Evolutionary conservation across 64 coral and sea anemone species (phyloP), one percentile per base, ranked within the genome.

Genomic region (Montipora cactus): DNA sequence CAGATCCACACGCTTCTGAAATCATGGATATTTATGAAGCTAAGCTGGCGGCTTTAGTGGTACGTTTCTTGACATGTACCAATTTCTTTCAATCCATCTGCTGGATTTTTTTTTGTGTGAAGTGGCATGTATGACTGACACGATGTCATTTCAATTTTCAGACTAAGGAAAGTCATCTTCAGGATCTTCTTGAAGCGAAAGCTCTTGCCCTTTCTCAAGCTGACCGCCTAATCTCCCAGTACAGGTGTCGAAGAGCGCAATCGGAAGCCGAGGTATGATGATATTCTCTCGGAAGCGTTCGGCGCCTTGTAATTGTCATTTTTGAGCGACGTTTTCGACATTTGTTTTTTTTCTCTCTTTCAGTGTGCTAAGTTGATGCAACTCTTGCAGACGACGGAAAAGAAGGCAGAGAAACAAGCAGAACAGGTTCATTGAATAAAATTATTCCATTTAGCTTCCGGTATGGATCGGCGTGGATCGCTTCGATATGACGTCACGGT

Each of bases 21-120:
- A 94, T 99, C 79, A 99, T 99, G 82, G 97, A 99, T 75, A 96
- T 99, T 44, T 99, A 99, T 21, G 97, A 99, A 73, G 97, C 97
- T 14, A 99, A 99, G 77, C 52, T 99, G 16, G 85, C 92, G 15
- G 88, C 95, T 11, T 70, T 99, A 0, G 89, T 91, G 87, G 97
- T 99, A 59, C 89, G 86, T 47, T 3, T 71, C 11, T 51, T 64
- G 5, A 2, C 4, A 37, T 59, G 1, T 57, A 2, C 10, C 14
- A 3, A 8, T 57, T 47, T 8, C 3, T 6, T 0, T 47, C 16
- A 13, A 2, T 67, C 47, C 13, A 46, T 84, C 8, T 44, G 7
- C 13, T 76, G 22, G 16, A 47, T 5, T 44, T 47, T 21, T 14
- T 47, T 1, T 14, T 49, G 37, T 44, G 1, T 68, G 6, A 57